Conservation (phyloP, 37 sponge, comb jelly and placozoan genomes). For the Cladorhizidae sp. region DNA sequence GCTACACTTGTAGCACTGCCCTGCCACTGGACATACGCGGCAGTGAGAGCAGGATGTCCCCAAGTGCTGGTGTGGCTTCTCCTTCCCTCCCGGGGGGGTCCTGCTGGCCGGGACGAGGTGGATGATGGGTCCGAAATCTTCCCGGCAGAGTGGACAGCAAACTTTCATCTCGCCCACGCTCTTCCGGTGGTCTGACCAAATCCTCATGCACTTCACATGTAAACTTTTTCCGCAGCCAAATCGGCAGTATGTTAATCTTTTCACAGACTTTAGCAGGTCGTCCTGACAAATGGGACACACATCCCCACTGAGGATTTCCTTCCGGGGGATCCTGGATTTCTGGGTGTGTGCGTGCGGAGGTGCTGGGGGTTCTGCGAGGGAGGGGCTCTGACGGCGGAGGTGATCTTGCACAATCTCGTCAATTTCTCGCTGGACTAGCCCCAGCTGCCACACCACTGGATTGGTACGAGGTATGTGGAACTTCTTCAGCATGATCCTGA, state of each 20-base stretch:
- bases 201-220: slow-evolving; percentile 94
- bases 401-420: slow-evolving; percentile 72
- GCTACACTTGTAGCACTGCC: slow-evolving; percentile 73
- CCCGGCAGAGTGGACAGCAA: slow-evolving; percentile 92
- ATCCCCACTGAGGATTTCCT: slow-evolving; percentile 68
- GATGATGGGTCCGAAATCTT: slow-evolving; percentile 76
- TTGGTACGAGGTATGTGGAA: slow-evolving; percentile 72
- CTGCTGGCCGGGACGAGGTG: not conserved
- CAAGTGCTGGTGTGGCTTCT: slow-evolving; percentile 35
- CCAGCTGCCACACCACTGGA: slow-evolving; percentile 75
- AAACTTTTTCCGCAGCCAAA: slow-evolving; percentile 88
- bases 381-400: slow-evolving; percentile 15
- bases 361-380: too few relatives aligned
- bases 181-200: slow-evolving; percentile 94
- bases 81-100: not conserved
- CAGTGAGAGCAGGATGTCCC: slow-evolving; percentile 69
- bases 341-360: slow-evolving; percentile 3
- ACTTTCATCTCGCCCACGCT: slow-evolving; percentile 61
- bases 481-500: slow-evolving; percentile 85
- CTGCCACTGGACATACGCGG: slow-evolving; percentile 62
- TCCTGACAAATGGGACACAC: slow-evolving; percentile 97
- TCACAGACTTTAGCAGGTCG: slow-evolving; percentile 53
- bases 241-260: slow-evolving; percentile 59
- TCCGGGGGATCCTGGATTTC: slow-evolving; percentile 20
- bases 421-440: slow-evolving; percentile 90